Conservation (phyloP, 2,113 vertebrate species). For the Clarias gariepinus region DNA sequence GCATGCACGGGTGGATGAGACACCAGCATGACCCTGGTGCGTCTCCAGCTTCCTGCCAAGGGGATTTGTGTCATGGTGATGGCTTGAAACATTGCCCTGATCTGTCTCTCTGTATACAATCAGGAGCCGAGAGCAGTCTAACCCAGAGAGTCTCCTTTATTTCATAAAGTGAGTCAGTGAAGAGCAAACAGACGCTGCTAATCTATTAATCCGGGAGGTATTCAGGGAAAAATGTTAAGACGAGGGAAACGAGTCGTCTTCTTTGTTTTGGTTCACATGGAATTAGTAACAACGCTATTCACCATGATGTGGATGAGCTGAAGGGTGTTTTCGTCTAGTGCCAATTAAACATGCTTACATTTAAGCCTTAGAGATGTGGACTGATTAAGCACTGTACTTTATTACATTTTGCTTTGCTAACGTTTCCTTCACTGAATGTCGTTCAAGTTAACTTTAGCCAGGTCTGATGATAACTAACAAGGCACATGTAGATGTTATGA, state of each 20-base stretch:
- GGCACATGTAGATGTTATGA: background rate
- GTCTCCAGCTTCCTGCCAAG: conserved; percentile 66
- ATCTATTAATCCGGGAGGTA: background rate
- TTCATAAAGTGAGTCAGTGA: conserved; percentile 23
- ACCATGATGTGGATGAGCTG: background rate
- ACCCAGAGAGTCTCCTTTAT: conserved; percentile 40
- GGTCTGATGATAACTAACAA: background rate
- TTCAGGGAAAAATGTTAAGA: background rate
- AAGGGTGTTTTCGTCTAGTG: background rate
- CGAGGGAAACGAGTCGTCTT: background rate
- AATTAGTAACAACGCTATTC: background rate
- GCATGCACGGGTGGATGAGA: conserved; percentile 65
- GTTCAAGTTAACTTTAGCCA: background rate
- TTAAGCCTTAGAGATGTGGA: conserved; percentile 13
- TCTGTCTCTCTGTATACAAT: conserved; percentile 49
- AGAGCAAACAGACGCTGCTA: background rate
- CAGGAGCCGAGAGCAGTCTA: conserved; percentile 48
- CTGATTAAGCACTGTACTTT: background rate
- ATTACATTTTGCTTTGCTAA: conserved; percentile 1
- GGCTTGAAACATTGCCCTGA: conserved; percentile 68
- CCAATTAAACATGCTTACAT: conserved; percentile 11
- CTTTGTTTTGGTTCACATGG: background rate
- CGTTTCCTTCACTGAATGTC: background rate
- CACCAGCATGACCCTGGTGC: conserved; percentile 63
- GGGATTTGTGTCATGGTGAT: conserved; percentile 68